These are phyloP conservation scores for Pseudochaenichthys georgianus DNA, from an alignment of 2,797 vertebrate species.

Conservation along the genomic window DNA sequence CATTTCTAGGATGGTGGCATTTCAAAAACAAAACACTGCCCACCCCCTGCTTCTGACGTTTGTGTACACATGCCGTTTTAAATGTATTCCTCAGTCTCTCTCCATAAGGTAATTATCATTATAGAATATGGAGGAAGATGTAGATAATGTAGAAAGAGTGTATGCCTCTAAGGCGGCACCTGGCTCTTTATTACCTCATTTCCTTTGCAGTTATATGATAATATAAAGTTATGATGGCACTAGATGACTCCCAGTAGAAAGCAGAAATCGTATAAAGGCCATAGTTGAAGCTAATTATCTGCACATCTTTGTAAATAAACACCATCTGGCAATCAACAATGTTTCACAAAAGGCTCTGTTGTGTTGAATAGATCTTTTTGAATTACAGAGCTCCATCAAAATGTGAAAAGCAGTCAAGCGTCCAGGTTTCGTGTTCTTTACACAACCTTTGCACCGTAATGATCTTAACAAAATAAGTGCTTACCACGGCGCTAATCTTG, in stretches of 20 bases:
- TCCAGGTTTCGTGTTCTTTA: background rate
- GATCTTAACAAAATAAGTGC: background rate
- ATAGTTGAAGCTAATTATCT: too few relatives aligned
- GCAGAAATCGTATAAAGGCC: too few relatives aligned
- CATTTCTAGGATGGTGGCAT: constrained; percentile 6
- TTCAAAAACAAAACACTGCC: background rate
- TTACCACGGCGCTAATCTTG: background rate
- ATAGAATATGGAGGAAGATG: constrained; percentile 14
- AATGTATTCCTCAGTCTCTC: constrained; percentile 29
- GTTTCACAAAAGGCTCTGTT: constrained; percentile 8
- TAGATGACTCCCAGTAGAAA: constrained; percentile 11
- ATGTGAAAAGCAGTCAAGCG: background rate
- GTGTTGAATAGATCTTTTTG: constrained; percentile 7
- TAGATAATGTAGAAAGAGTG: constrained; percentile 21
- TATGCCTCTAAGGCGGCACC: constrained; percentile 20
- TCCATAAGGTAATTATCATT: constrained; percentile 32
- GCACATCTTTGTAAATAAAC: too few relatives aligned
- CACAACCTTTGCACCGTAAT: background rate
- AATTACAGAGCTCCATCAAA: background rate
- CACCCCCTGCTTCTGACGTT: constrained; percentile 4
- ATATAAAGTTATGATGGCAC: constrained; percentile 29
- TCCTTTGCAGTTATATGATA: constrained; percentile 25
- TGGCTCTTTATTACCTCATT: constrained; percentile 36
- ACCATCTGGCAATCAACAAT: too few relatives aligned
- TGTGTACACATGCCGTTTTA: constrained; percentile 2